phyloP scores from a whole-genome alignment of 2,888 invertebrate species.

The Netelia inedita region DNA sequence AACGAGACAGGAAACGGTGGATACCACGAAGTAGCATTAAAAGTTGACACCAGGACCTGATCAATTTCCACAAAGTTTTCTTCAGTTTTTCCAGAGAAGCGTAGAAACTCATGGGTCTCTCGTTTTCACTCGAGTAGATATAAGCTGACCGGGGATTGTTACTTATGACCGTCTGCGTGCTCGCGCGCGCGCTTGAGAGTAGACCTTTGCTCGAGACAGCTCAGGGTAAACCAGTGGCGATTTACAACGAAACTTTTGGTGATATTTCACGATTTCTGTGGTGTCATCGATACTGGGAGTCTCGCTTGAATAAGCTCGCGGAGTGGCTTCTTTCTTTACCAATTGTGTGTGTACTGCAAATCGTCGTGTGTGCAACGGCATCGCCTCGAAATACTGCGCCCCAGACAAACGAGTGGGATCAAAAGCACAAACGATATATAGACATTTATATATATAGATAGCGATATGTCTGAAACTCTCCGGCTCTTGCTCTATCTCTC shows the following conservation, averaged over 20 bases:
- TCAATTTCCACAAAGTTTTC: constrained; percentile 70
- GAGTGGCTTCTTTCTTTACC: constrained; percentile 57
- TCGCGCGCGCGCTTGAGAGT: constrained; percentile 8
- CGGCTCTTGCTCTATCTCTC: too few species aligned
- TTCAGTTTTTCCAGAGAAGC: constrained; percentile 44
- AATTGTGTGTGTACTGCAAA: constrained; percentile 30
- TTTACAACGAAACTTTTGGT: constrained; percentile 69
- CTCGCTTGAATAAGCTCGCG: constrained; percentile 64
- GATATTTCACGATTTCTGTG: constrained; percentile 69
- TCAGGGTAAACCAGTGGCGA: constrained; percentile 60
- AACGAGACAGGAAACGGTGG: constrained; percentile 49
- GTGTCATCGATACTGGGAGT: constrained; percentile 66
- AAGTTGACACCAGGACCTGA: constrained; percentile 76
- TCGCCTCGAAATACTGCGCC: constrained; percentile 16
- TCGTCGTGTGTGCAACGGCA: neutral
- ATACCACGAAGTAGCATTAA: constrained; percentile 73
- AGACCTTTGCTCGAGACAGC: constrained; percentile 62
- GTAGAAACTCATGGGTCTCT: constrained; percentile 41
- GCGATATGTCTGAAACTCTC: constrained; percentile 27
- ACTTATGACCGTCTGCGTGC: constrained; percentile 50
- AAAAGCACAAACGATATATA: constrained; percentile 15
- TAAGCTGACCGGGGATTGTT: constrained; percentile 71
- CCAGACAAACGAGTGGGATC: constrained; percentile 32
- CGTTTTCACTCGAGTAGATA: constrained; percentile 56
- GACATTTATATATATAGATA: neutral